Evolutionary conservation across 1,140 invertebrate genomes (phyloP).

Genomic region (Drosophila jambulina): DNA sequence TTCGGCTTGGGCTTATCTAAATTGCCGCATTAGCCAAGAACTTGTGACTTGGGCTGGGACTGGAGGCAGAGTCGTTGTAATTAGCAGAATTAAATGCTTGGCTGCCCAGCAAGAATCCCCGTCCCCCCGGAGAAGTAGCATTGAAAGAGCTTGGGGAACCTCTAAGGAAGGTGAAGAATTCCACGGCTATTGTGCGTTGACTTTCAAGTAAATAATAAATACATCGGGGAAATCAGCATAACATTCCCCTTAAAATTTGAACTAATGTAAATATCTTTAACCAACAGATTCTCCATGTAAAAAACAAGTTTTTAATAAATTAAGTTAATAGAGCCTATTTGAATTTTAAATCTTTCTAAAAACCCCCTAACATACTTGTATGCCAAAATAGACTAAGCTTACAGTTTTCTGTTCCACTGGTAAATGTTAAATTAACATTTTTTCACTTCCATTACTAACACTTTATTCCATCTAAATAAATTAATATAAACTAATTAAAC

Average conservation of each 20-base stretch:
- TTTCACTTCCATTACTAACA: slow-evolving; percentile 3
- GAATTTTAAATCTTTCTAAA: not conserved
- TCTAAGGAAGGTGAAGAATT: not conserved
- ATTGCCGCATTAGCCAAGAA: slow-evolving; percentile 80
- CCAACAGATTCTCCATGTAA: not conserved
- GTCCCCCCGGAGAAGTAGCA: slow-evolving; percentile 9
- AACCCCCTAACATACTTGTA: too few species aligned
- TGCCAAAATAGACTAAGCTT: too few species aligned
- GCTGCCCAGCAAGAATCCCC: slow-evolving; percentile 56
- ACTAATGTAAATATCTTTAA: not conserved
- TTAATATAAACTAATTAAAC: slow-evolving; percentile 35
- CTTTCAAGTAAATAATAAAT: slow-evolving; percentile 41
- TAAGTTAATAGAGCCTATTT: not conserved
- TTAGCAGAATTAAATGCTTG: slow-evolving; percentile 76
- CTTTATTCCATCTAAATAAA: slow-evolving; percentile 44
- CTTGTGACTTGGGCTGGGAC: slow-evolving; percentile 54
- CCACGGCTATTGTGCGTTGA: slow-evolving; percentile 4
- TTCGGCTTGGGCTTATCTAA: slow-evolving; percentile 68
- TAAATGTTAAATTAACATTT: not conserved
- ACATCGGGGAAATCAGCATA: not conserved
- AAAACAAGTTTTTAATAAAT: not conserved
- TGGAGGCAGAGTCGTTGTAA: slow-evolving; percentile 54
- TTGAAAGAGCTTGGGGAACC: slow-evolving; percentile 17
- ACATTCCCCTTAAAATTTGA: not conserved
- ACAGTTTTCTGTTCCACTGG: not conserved